Evolutionary conservation across 2,113 vertebrate genomes (phyloP).

Genomic region (Dolichallabes microphthalmus): DNA sequence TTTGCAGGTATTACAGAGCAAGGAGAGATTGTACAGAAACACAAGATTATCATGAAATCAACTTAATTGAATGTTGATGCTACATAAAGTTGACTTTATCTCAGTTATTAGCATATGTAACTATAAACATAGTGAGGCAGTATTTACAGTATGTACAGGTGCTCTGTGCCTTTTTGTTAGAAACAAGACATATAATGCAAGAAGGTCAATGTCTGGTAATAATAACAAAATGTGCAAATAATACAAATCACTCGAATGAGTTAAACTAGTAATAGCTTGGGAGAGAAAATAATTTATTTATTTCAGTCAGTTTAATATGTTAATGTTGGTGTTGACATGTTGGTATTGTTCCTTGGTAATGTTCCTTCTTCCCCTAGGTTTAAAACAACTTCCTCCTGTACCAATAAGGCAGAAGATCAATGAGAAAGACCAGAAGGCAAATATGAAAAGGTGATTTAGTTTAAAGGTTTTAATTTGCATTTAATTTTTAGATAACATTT

Average conservation of each 20-base stretch:
- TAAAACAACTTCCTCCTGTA: slow-evolving; percentile 67
- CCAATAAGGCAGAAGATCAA: slow-evolving; percentile 73
- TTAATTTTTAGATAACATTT: not conserved
- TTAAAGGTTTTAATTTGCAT: not conserved
- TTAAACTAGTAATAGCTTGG: not conserved
- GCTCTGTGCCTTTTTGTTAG: no score
- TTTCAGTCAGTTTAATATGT: not conserved
- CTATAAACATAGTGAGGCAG: not conserved
- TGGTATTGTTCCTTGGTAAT: not conserved
- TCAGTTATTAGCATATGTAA: not conserved
- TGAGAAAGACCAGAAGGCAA: slow-evolving; percentile 66
- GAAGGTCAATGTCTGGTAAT: not conserved
- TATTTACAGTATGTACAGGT: not conserved
- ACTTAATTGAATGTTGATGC: not conserved
- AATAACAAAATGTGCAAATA: not conserved
- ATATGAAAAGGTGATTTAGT: slow-evolving; percentile 67
- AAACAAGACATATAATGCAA: not conserved
- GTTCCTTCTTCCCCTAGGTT: slow-evolving; percentile 62
- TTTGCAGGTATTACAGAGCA: slow-evolving; percentile 76
- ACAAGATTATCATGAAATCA: not conserved
- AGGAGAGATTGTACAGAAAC: not conserved
- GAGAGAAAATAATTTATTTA: not conserved
- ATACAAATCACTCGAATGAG: not conserved
- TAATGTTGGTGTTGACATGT: no score
- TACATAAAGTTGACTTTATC: not conserved